Conservation (phyloP, 1,140 invertebrate species). For the Neodiprion virginianus region DNA sequence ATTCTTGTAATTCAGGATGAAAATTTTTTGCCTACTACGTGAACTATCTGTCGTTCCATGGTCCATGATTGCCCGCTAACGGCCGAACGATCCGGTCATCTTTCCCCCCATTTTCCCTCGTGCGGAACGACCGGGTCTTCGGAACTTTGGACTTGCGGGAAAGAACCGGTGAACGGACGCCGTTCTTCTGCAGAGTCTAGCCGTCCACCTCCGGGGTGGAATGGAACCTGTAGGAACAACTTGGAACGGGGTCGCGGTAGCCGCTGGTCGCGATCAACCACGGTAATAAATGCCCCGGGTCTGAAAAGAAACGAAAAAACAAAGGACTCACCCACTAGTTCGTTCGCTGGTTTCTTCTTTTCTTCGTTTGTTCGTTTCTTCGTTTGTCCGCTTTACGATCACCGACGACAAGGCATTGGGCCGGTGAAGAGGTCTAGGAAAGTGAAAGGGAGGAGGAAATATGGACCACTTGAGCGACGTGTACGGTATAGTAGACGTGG, state of each 20-base stretch:
- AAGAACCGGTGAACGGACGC: neutral
- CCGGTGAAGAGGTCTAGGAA: conserved; percentile 12
- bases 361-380: too few relatives aligned
- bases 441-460: neutral
- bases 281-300: conserved; percentile 49
- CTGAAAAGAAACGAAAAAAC: conserved; percentile 23
- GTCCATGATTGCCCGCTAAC: neutral
- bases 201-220: neutral
- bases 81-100: neutral
- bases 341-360: neutral
- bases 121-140: neutral
- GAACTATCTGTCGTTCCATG: too few relatives aligned
- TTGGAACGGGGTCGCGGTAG: neutral
- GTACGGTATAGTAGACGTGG: too few relatives aligned
- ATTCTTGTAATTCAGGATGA: neutral
- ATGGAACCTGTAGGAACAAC: neutral
- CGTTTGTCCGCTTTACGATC: neutral
- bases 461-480: too few relatives aligned
- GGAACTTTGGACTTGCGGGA: neutral
- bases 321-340: neutral
- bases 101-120: neutral
- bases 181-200: neutral
- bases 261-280: conserved; percentile 41
- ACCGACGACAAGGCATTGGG: conserved; percentile 15
- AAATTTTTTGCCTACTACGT: neutral